Base-by-base conservation (phyloP, 2,888 invertebrate genomes). In the Trichopoda pennipes region DNA sequence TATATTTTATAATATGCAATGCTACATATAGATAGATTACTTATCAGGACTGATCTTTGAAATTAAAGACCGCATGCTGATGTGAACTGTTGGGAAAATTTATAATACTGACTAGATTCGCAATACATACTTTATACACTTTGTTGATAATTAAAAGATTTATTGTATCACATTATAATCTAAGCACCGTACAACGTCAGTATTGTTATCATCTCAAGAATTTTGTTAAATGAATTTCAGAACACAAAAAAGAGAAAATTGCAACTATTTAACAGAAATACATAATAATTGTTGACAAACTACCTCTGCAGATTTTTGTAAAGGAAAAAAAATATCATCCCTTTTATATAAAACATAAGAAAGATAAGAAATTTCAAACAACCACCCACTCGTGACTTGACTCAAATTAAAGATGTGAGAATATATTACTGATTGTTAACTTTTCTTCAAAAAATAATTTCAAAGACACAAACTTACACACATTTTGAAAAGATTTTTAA, bases 391-490 rank as follows among this genome's bases (percentile, higher is more conserved):
- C 44, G 10, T 9, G 0, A 68, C 47, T 58, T 58, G 64, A 77
- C 63, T 74, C 73, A 53, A 21, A 78, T 75, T 66, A 75, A 56
- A 44, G 66, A 72, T 70, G 19, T 66, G 70, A 61, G 75, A 70
- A 49, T 61, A 49, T 75, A 75, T 82, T 82, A 79, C 60, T 61
- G 64, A 66, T 75, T 75, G 78, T 82, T 78, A 78, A 70, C 70
- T 60, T 70, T 72, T 75, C 72, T 79, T 79, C 70, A 75, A 75
- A 68, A 66, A 82, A 78, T 82, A 78, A 82, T 82, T 82, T 66
- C 49, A 75, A 53, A 69, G 74, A 74, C 49, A 64, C 17, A 21
- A 9, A 66, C 21, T 4, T 28, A 28, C 21, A 28, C 47, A 79
- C 32, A 79, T 61, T 56, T 80, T 47, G 9, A 14, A 38, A 66